Evolutionary conservation across 2,113 vertebrate genomes (phyloP).

Genomic region (Otocyon megalotis): DNA sequence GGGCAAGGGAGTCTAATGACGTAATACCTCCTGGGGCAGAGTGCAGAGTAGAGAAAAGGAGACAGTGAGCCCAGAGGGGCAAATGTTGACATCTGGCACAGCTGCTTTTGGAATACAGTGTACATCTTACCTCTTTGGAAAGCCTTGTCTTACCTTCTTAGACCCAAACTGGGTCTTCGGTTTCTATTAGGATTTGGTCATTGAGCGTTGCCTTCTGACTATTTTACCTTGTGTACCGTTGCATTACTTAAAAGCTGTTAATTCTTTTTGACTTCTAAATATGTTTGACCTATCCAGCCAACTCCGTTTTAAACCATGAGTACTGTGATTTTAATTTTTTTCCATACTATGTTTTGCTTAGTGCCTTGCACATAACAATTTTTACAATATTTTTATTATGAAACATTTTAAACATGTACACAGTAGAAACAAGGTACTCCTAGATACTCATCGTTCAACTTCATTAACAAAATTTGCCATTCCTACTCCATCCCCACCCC

Average conservation of each 20-base stretch:
- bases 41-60: not conserved
- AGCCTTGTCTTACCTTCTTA: not conserved
- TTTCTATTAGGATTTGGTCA: not conserved
- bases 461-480: not conserved
- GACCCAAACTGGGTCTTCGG: not conserved
- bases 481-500: not conserved
- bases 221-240: not conserved
- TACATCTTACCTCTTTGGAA: not conserved
- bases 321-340: not conserved
- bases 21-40: not conserved
- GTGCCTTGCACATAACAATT: not conserved
- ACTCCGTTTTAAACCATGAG: not conserved
- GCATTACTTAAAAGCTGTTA: not conserved
- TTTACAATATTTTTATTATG: slow-evolving; percentile 8
- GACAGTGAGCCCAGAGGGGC: not conserved
- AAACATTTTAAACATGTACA: not conserved
- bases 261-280: not conserved
- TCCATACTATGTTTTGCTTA: not conserved
- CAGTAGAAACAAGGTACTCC: not conserved
- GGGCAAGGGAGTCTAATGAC: not conserved
- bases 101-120: not conserved
- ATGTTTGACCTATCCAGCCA: not conserved
- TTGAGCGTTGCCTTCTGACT: not conserved
- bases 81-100: not conserved
- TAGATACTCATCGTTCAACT: not conserved